Conservation (phyloP, 2,888 invertebrate species). For the Brachyopa scutellaris region DNA sequence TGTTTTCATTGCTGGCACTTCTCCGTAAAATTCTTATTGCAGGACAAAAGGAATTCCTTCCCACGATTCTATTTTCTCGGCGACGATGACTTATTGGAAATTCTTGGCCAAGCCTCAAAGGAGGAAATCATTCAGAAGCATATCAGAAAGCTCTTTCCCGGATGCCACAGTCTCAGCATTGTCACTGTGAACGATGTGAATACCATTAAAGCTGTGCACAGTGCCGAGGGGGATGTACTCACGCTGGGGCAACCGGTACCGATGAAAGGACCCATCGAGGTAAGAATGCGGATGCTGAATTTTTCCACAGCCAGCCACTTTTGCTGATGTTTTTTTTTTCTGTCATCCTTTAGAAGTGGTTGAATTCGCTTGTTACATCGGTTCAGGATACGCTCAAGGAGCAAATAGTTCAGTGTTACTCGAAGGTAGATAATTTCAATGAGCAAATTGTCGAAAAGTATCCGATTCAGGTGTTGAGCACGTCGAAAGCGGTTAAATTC, state of each 20-base stretch:
- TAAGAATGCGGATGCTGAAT: constrained; percentile 65
- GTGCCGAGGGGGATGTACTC: constrained; percentile 81
- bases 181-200: constrained; percentile 80
- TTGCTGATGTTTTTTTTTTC: too few species aligned
- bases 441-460: constrained; percentile 82
- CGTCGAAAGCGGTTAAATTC: constrained; percentile 92
- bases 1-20: constrained; percentile 18
- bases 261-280: constrained; percentile 80
- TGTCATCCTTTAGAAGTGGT: constrained; percentile 78
- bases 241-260: constrained; percentile 76
- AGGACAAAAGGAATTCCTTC: constrained; percentile 96
- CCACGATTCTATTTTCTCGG: constrained; percentile 98
- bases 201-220: constrained; percentile 82
- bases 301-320: not conserved
- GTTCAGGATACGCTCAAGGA: constrained; percentile 90
- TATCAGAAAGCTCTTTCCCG: constrained; percentile 97
- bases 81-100: constrained; percentile 98
- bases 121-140: constrained; percentile 95
- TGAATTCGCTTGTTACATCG: constrained; percentile 88
- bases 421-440: constrained; percentile 80
- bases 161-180: constrained; percentile 90
- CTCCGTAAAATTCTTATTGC: constrained; percentile 70
- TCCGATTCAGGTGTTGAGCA: constrained; percentile 89
- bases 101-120: constrained; percentile 95
- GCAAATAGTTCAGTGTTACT: constrained; percentile 84